Base-by-base conservation (phyloP, 2,888 invertebrate species). In the Drosophila birchii region DNA sequence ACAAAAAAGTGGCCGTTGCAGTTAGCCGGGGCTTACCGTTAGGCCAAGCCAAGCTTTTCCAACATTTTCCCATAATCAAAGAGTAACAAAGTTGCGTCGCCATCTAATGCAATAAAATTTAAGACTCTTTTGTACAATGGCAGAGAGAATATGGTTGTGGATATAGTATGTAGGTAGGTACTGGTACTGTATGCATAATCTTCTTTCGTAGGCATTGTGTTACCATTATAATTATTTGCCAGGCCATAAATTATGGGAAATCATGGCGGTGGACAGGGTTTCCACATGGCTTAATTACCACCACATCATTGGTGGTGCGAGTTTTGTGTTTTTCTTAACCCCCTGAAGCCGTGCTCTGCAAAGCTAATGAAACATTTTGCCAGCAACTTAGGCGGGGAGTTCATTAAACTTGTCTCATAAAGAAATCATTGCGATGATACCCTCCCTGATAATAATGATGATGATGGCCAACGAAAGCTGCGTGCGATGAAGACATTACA, bases 181-280 rank as follows among this genome's bases (percentile, higher is more conserved):
- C 7, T 20, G 29, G 44, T 44, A n/a, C 47, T 20, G 20, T 16
- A 20, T 51, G 51, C 51, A 51, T 34, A 51, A 51, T 51, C 51
- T 47, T 62, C 57, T 12, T 20, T 51, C 41, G 53, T 70, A 55
- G 53, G 78, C 86, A 77, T 84, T 84, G 84, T 85, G 83, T 75
- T 85, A 82, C 84, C 60, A 79, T 85, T 85, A 85, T 86, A 86
- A 85, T 85, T 85, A 85, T 87, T 87, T 78, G 86, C 82, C 58
- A 62, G 79, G 71, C 75, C 80, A 85, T 85, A 88, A 82, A 88
- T 82, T 88, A 88, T 85, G 88, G 83, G 79, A 85, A 80, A 79
- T 75, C 63, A 75, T 36, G 41, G 39, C 20, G 32, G 51, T 47
- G 54, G 43, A 26, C 47, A 75, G 85, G 36, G 85, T 84, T 85